Percentiles rank a stretch among this genome's conserved stretches.
phyloP scores from a whole-genome alignment of 2,113 vertebrate genomes.

The Benitochromis conjunctus region DNA sequence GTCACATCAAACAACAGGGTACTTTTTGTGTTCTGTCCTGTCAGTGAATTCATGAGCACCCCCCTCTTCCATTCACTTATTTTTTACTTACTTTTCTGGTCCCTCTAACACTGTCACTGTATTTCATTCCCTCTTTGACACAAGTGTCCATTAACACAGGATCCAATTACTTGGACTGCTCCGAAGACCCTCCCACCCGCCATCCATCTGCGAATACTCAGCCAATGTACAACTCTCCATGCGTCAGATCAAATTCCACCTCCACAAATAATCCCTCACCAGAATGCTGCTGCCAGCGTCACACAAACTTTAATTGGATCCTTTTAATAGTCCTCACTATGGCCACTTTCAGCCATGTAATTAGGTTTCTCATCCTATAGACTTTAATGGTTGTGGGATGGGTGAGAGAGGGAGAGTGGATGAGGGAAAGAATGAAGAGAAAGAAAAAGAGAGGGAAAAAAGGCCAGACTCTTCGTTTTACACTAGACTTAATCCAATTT shows the following conservation, averaged over 20 bases:
- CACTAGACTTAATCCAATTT: constrained; percentile 67
- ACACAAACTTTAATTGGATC: constrained; percentile 67
- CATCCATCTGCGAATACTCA: neutral
- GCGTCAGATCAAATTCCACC: constrained; percentile 47
- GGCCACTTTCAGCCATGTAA: constrained; percentile 64
- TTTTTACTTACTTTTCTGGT: neutral
- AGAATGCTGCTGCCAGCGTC: constrained; percentile 36
- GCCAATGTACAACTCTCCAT: constrained; percentile 15
- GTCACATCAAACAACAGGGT: neutral
- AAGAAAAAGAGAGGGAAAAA: neutral
- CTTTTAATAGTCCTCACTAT: constrained; percentile 66
- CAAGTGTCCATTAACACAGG: constrained; percentile 34
- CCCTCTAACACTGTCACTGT: neutral
- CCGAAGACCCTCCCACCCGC: constrained; percentile 18
- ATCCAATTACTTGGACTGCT: constrained; percentile 47
- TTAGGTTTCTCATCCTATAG: constrained; percentile 60
- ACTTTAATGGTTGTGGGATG: constrained; percentile 46
- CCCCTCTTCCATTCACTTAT: neutral
- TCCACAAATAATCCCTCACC: constrained; percentile 51
- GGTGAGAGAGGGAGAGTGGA: neutral
- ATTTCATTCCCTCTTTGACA: constrained; percentile 5
- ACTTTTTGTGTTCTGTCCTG: neutral
- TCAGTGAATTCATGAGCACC: neutral
- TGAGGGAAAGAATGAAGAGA: neutral
- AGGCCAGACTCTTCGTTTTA: constrained; percentile 51